phyloP scores from a whole-genome alignment of 2,888 invertebrate genomes.

The Pyrgus malvae region DNA sequence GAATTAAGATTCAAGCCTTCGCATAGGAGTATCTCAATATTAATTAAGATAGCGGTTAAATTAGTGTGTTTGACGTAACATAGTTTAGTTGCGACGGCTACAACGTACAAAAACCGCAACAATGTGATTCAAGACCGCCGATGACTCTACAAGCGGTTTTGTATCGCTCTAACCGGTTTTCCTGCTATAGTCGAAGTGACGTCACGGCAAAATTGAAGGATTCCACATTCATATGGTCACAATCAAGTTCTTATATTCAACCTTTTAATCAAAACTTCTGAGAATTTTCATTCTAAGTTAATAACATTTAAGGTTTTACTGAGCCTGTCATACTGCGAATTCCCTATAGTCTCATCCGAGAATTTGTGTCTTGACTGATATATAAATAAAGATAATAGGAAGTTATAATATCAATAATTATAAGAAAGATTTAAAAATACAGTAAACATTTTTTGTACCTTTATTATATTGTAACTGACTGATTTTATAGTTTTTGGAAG shows the following conservation, averaged over 20 bases:
- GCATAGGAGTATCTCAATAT: no score
- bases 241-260: neutral
- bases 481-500: no score
- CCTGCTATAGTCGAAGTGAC: constrained; percentile 59
- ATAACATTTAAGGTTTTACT: neutral
- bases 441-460: no score
- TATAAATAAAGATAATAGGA: no score
- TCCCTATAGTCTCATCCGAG: no score
- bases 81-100: neutral
- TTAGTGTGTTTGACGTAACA: constrained; percentile 10
- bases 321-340: no score
- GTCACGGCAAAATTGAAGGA: constrained; percentile 45
- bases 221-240: neutral
- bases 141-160: constrained; percentile 65
- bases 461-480: no score
- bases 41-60: constrained; percentile 1
- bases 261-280: neutral
- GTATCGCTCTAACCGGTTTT: constrained; percentile 72
- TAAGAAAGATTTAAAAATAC: no score
- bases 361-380: no score
- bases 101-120: constrained; percentile 39
- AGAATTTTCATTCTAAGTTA: neutral
- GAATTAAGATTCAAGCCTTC: no score
- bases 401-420: no score
- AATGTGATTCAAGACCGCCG: constrained; percentile 61